Conservation (phyloP, 2,797 vertebrate genomes). For the Naso thynnoides region DNA sequence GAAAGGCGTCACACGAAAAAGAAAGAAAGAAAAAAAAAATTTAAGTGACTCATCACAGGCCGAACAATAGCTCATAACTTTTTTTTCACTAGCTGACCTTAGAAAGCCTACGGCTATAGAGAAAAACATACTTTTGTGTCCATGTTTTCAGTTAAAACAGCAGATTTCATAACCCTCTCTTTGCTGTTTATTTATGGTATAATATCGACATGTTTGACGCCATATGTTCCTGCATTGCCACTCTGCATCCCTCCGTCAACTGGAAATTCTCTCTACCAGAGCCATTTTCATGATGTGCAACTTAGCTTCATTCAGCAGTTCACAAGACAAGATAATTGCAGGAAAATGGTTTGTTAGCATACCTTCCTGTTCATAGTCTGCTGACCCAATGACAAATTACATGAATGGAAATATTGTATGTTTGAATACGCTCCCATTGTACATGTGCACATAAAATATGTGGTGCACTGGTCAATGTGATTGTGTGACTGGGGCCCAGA, state of each 20-base stretch:
- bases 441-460: constrained; percentile 11
- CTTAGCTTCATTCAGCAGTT: constrained; percentile 22
- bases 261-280: neutral
- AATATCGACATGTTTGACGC: neutral
- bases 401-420: constrained; percentile 7
- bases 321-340: constrained; percentile 40
- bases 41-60: constrained; percentile 33
- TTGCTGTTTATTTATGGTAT: constrained; percentile 26
- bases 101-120: constrained; percentile 17
- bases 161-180: constrained; percentile 23
- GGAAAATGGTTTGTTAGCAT: constrained; percentile 18
- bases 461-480: constrained; percentile 3
- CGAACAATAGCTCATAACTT: constrained; percentile 40
- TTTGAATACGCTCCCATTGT: constrained; percentile 30
- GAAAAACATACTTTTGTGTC: constrained; percentile 8
- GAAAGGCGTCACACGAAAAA: constrained; percentile 35
- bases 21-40: neutral
- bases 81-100: constrained; percentile 28
- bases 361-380: constrained; percentile 28
- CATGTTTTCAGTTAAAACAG: neutral
- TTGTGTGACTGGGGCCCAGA: neutral
- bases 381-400: constrained; percentile 17
- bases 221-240: neutral
- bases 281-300: neutral
- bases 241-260: neutral